Percentiles rank a stretch among this genome's conserved stretches.
phyloP scores from a whole-genome alignment of 1,140 invertebrate species.

The Drosophila chauvacae region DNA sequence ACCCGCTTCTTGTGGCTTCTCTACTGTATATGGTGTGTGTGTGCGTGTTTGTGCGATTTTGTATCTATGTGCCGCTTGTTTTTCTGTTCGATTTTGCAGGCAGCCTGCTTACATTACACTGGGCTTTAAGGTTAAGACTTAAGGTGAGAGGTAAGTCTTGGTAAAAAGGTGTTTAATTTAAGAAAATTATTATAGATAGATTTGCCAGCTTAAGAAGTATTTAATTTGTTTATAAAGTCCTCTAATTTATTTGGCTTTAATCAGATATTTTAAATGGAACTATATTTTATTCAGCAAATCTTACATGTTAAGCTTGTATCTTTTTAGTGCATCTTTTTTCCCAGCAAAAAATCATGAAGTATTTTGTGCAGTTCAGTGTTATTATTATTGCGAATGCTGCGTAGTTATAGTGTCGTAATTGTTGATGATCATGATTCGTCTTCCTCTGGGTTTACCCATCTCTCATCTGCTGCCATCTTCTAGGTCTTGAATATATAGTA shows the following conservation, averaged over 20 bases:
- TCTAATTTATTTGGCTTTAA: no score
- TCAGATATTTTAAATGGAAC: no score
- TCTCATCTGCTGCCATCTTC: constrained; percentile 14
- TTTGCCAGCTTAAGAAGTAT: not conserved
- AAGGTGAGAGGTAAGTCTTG: not conserved
- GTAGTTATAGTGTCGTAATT: constrained; percentile 71
- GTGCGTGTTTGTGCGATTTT: constrained; percentile 11
- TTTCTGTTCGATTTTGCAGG: constrained; percentile 51
- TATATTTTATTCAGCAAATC: no score
- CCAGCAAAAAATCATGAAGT: not conserved
- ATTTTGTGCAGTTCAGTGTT: not conserved
- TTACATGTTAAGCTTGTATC: not conserved
- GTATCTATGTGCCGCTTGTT: constrained; percentile 28
- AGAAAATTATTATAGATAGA: no score
- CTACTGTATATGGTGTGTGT: constrained; percentile 5
- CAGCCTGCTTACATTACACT: constrained; percentile 50
- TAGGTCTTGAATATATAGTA: constrained; percentile 16
- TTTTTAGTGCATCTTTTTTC: not conserved
- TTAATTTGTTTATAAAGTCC: not conserved
- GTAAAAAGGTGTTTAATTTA: not conserved
- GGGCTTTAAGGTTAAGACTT: not conserved
- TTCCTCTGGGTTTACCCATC: constrained; percentile 10
- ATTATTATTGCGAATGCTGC: constrained; percentile 59
- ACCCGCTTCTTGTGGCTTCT: constrained; percentile 54
- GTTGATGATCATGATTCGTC: constrained; percentile 37